Percentiles rank a stretch among this genome's conserved stretches.
These are phyloP conservation scores for Lophura nycthemera DNA, from an alignment of 2,113 vertebrate genomes.

Conservation along the genomic window DNA sequence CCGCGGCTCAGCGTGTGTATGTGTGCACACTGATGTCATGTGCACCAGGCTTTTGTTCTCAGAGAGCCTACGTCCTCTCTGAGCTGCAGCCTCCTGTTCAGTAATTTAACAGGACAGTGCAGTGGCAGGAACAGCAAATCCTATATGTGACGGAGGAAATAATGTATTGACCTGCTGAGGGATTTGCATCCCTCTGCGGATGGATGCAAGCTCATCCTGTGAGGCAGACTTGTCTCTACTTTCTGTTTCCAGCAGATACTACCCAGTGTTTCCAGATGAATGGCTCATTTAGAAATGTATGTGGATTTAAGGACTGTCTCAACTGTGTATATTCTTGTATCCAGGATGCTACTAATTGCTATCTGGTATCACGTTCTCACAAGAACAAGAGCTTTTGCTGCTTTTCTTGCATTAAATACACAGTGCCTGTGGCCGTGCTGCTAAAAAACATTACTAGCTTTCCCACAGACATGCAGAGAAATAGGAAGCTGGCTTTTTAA, in stretches of 20 bases:
- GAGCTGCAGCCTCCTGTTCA: neutral
- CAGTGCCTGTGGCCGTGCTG: slow-evolving; percentile 5
- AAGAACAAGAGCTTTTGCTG: neutral
- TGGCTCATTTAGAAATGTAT: neutral
- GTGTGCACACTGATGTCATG: neutral
- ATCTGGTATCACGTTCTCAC: neutral
- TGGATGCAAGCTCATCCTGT: neutral
- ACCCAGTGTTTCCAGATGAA: neutral
- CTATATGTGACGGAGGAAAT: slow-evolving; percentile 22
- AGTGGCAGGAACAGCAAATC: neutral
- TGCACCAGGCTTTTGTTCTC: slow-evolving; percentile 34
- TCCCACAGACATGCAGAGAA: slow-evolving; percentile 39
- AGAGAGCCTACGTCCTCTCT: neutral
- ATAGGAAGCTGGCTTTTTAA: slow-evolving; percentile 26
- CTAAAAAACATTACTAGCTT: slow-evolving; percentile 22
- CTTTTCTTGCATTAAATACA: slow-evolving; percentile 5
- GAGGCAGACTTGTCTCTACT: slow-evolving; percentile 3
- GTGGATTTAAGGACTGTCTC: neutral
- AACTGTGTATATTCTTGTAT: neutral
- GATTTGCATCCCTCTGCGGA: neutral
- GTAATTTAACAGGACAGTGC: neutral
- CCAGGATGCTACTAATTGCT: neutral
- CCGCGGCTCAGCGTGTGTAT: neutral
- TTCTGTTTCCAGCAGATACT: neutral
- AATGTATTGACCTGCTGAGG: slow-evolving; percentile 9